phyloP scores from a whole-genome alignment of 2,888 invertebrate genomes.

The Mycalesis mineus region DNA sequence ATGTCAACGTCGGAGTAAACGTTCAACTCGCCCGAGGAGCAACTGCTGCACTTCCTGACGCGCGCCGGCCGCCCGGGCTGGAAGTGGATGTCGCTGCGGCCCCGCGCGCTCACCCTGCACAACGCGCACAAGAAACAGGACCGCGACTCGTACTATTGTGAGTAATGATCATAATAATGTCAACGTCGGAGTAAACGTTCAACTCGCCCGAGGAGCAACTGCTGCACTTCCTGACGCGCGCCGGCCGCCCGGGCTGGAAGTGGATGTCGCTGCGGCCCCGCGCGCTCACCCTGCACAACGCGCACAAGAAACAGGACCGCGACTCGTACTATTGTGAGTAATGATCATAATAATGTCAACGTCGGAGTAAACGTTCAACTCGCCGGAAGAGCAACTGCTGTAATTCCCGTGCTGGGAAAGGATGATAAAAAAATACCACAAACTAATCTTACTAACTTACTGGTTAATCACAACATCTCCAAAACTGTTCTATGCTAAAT shows the following conservation, averaged over 20 bases:
- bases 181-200: no score
- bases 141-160: conserved; percentile 86
- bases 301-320: conserved; percentile 83
- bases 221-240: conserved; percentile 87
- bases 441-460: no score
- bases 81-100: conserved; percentile 93
- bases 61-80: conserved; percentile 89
- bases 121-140: conserved; percentile 83
- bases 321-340: conserved; percentile 87
- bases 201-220: conserved; percentile 89
- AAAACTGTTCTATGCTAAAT: no score
- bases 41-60: conserved; percentile 88
- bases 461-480: no score
- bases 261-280: conserved; percentile 90
- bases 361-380: conserved; percentile 41
- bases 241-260: conserved; percentile 92
- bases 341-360: background rate
- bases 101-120: conserved; percentile 81
- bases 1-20: no score
- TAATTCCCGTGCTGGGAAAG: conserved; percentile 96
- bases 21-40: conserved; percentile 89
- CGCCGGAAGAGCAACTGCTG: conserved; percentile 89
- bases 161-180: conserved; percentile 41
- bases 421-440: conserved; percentile 91
- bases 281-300: conserved; percentile 79